Conservation (phyloP, 2,888 invertebrate genomes). For the Nebria brevicollis region DNA sequence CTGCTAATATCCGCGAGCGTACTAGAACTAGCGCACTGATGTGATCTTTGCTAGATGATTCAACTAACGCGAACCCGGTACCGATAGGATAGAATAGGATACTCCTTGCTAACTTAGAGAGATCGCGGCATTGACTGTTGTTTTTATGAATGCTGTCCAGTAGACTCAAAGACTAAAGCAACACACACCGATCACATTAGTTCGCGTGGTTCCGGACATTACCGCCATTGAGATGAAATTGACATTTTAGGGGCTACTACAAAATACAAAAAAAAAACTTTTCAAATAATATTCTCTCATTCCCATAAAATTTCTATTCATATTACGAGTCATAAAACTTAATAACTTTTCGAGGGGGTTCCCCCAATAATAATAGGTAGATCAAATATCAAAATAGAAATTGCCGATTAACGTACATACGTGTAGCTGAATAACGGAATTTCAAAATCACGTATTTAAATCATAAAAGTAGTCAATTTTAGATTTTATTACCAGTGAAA, state of each 20-base stretch:
- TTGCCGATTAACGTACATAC: too few relatives aligned
- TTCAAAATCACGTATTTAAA: too few relatives aligned
- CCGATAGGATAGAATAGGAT: background rate
- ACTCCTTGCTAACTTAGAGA: conserved; percentile 34
- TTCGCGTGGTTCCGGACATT: background rate
- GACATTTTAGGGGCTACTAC: background rate
- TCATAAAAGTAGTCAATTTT: background rate
- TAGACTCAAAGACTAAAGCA: conserved; percentile 34
- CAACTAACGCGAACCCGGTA: conserved; percentile 16
- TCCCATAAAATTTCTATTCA: too few relatives aligned
- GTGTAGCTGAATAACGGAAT: too few relatives aligned
- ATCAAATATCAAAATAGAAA: too few relatives aligned
- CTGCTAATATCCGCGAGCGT: background rate
- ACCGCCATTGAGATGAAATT: conserved; percentile 2
- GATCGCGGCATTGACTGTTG: conserved; percentile 39
- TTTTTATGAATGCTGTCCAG: conserved; percentile 46
- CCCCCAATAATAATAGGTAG: background rate
- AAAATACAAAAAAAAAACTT: background rate
- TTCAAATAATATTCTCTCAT: background rate
- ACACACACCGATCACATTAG: conserved; percentile 11
- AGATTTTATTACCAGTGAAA: background rate
- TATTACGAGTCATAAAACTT: too few relatives aligned
- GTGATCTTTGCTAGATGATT: background rate
- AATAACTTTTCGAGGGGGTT: background rate
- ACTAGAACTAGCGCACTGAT: background rate